Evolutionary conservation across 1,140 invertebrate species (phyloP).

Genomic region (Drosophila teissieri): DNA sequence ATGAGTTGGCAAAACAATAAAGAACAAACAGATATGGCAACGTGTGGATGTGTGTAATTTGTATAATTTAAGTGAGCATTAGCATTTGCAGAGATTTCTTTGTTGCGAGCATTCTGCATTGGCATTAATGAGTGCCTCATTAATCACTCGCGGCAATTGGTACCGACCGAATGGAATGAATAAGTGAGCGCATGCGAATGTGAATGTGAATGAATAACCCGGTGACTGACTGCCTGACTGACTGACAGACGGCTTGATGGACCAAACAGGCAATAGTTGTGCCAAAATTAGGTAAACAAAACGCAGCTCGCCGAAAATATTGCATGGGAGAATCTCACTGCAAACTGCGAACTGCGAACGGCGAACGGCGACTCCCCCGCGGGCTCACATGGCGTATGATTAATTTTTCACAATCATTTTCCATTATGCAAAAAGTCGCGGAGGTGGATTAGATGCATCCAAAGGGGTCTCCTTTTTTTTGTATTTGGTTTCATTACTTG

Average conservation of each 20-base stretch:
- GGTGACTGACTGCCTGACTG: not conserved
- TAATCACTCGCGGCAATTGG: conserved; percentile 63
- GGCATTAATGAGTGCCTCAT: conserved; percentile 72
- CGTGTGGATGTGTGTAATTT: conserved; percentile 50
- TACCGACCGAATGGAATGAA: conserved; percentile 33
- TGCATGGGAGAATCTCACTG: conserved; percentile 14
- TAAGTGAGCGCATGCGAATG: conserved; percentile 10
- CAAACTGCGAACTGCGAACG: no score
- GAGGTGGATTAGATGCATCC: conserved; percentile 28
- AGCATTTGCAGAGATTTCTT: conserved; percentile 46
- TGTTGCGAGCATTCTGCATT: conserved; percentile 35
- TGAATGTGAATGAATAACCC: conserved; percentile 25
- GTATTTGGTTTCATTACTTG: not conserved
- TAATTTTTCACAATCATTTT: conserved; percentile 57
- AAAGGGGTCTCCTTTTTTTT: conserved; percentile 15
- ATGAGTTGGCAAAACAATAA: conserved; percentile 51
- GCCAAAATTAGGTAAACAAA: conserved; percentile 27
- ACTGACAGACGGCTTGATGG: conserved; percentile 17
- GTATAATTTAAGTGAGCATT: conserved; percentile 65
- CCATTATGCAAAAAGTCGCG: conserved; percentile 41
- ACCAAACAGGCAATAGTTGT: conserved; percentile 23
- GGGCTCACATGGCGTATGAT: conserved; percentile 66
- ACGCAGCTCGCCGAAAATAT: conserved; percentile 8
- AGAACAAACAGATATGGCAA: conserved; percentile 25
- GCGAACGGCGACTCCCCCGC: conserved; percentile 29